Percentiles rank a stretch among this genome's conserved stretches.
phyloP scores from a whole-genome alignment of 2,113 vertebrate genomes.

The Anthoscopus minutus region DNA sequence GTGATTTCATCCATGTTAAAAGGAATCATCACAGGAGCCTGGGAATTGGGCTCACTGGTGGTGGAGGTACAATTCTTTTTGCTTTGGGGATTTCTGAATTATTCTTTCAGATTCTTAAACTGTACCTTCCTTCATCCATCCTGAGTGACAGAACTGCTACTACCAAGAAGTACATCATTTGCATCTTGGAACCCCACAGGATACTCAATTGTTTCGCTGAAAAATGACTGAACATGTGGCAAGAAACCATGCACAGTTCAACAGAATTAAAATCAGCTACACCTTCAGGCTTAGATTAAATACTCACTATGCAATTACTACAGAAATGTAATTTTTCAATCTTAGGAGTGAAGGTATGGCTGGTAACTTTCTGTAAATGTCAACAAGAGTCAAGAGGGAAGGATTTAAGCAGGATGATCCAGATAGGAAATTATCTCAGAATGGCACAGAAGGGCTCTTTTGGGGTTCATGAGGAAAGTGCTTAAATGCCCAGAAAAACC shows the following conservation, averaged over 20 bases:
- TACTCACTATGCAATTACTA: background rate
- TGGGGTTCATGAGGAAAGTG: background rate
- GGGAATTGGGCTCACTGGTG: background rate
- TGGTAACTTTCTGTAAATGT: background rate
- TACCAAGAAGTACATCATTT: slow-evolving; percentile 6
- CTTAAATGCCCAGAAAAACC: background rate
- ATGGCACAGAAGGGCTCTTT: background rate
- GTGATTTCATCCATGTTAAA: background rate
- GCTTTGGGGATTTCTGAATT: background rate
- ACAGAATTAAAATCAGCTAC: slow-evolving; percentile 33
- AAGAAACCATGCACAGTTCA: slow-evolving; percentile 35
- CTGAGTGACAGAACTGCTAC: background rate
- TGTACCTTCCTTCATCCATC: background rate
- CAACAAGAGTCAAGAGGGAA: background rate
- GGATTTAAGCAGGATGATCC: background rate
- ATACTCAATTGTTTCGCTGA: background rate
- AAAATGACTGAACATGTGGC: slow-evolving; percentile 41
- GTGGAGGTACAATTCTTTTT: background rate
- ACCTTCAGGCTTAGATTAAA: slow-evolving; percentile 20
- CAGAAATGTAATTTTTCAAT: background rate
- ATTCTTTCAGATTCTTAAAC: background rate
- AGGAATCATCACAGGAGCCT: background rate
- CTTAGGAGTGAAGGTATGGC: background rate
- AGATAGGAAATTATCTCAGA: background rate
- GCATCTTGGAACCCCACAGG: background rate